Conservation (phyloP, 2,888 invertebrate genomes). For the Heliconius aoede region DNA sequence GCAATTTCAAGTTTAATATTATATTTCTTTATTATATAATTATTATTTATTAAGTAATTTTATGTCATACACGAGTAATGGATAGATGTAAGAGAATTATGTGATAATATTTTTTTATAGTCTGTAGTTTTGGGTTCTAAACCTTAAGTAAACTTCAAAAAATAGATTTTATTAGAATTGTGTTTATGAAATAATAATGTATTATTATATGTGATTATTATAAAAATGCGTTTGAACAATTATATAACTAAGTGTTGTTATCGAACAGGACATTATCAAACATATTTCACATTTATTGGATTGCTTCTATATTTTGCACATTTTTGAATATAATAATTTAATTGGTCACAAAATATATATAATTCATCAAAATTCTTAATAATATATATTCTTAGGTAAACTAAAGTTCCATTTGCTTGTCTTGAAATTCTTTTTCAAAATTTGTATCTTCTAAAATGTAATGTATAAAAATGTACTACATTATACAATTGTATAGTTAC, state of each 20-base stretch:
- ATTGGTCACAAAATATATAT: not conserved
- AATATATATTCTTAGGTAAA: not conserved
- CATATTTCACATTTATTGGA: not conserved
- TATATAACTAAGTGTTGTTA: not conserved
- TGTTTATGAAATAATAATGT: not conserved
- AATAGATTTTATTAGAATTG: not conserved
- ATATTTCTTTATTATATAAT: not conserved
- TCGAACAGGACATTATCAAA: no score
- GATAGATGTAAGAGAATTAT: not conserved
- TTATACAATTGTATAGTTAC: not conserved
- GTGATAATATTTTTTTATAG: not conserved
- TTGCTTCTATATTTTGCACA: slow-evolving; percentile 1
- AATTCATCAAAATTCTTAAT: not conserved
- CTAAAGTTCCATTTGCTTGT: not conserved
- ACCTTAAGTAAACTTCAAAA: not conserved
- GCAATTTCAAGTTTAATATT: not conserved
- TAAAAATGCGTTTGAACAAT: not conserved
- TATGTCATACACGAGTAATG: not conserved
- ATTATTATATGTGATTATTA: not conserved
- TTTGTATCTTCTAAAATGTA: not conserved
- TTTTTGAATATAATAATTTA: not conserved
- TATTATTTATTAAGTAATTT: not conserved
- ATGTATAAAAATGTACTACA: not conserved
- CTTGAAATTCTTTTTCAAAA: not conserved
- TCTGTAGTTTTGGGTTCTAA: slow-evolving; percentile 2